Evolutionary conservation across 2,888 invertebrate genomes (phyloP).

Genomic region (Gastrophysa polygoni): DNA sequence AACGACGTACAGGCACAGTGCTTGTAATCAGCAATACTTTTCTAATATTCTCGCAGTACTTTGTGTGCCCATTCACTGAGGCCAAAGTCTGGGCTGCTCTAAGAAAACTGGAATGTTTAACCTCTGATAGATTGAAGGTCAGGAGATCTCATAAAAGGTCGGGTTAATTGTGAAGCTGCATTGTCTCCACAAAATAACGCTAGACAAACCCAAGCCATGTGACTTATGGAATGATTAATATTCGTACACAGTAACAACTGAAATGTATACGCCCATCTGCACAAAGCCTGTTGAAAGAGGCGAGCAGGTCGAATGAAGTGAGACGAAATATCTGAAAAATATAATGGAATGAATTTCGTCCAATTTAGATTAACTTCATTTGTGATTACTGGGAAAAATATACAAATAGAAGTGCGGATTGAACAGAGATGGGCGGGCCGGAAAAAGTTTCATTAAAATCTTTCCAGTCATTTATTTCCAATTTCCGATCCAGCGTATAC

Average conservation of each 20-base stretch:
- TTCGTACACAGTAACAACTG: background rate
- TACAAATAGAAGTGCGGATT: constrained; percentile 50
- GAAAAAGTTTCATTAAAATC: constrained; percentile 58
- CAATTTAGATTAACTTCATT: constrained; percentile 59
- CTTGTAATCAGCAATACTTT: no score
- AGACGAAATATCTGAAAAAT: constrained; percentile 42
- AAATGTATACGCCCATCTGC: constrained; percentile 11
- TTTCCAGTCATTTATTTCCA: constrained; percentile 56
- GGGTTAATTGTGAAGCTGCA: no score
- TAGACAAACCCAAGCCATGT: no score
- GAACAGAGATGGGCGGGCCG: constrained; percentile 34
- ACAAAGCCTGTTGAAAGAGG: constrained; percentile 27
- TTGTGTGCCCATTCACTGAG: no score
- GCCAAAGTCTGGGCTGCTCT: no score
- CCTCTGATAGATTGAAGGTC: no score
- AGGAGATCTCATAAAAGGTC: no score
- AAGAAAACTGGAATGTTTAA: no score
- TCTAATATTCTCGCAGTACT: no score
- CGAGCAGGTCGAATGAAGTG: constrained; percentile 34
- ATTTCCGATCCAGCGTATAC: constrained; percentile 41
- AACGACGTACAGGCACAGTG: no score
- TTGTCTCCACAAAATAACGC: no score
- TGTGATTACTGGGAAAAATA: constrained; percentile 55
- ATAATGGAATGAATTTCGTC: constrained; percentile 59
- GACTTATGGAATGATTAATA: background rate